Evolutionary conservation across 2,888 invertebrate genomes (phyloP), one percentile per base, ranked within the genome.

Genomic region (Julus scandinavius): DNA sequence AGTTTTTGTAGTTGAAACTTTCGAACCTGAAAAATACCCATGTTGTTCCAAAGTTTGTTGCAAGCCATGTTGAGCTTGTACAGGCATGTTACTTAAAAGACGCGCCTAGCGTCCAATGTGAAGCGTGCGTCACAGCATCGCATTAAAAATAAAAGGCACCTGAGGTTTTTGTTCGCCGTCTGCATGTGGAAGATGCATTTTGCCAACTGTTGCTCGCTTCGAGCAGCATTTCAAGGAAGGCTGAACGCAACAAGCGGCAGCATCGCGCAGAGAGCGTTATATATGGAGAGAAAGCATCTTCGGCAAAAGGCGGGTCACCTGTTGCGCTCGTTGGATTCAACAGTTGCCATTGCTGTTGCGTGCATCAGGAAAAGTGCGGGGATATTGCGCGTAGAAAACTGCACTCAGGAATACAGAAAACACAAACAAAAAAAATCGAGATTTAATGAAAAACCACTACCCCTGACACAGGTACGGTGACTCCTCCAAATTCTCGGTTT

Each of bases 291-390:
- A 54, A 2, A 80, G 80, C 80, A 13, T 40, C 63, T 63, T 63
- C 63, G 1, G 38, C 29, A 38, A 38, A 40, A 40, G 38, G 15
- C 38, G 80, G 29, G 38, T 40, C 80, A 80, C 80, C 80, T 80
- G 80, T 80, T 38, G 80, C 80, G 80, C 80, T 29, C 38, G 15
- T 13, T 15, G 80, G 80, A 80, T 80, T 80, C 80, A 80, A 80
- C 80, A 80, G 80, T 80, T 80, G 80, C 80, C 80, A 15, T 80
- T 15, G 38, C 80, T 80, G 80, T 80, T 80, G 80, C 80, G 29
- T 11, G 11, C n/a, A 63, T 63, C 72, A 29, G 72, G 11, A 9
- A n/a, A 11, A 29, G n/a, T 72, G 38, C 38, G 9, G 11, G 80
- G 38, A 80, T 80, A 80, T 29, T 58, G 13, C 58, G 58, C 29